Percentiles rank a stretch among this genome's conserved stretches.
Evolutionary conservation across 2,113 vertebrate genomes (phyloP).

Genomic region (Odontophorus gujanensis): DNA sequence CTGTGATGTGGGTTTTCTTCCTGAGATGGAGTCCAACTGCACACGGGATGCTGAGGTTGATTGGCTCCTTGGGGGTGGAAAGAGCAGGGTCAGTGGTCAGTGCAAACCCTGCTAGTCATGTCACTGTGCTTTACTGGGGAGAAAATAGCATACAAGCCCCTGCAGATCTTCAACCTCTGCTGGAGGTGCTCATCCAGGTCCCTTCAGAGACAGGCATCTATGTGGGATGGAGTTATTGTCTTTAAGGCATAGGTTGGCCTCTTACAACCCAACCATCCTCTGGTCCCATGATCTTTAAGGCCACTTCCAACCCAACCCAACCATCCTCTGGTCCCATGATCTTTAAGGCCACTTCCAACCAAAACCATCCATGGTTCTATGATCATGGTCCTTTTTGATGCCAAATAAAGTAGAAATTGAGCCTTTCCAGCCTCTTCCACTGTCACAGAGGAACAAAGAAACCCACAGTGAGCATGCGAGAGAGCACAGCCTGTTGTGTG

Average conservation of each 20-base stretch:
- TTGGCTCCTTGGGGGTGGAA: background rate
- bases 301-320: too few species aligned
- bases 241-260: background rate
- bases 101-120: background rate
- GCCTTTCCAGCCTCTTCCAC: background rate
- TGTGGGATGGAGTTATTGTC: background rate
- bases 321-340: too few species aligned
- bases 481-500: background rate
- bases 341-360: too few species aligned
- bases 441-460: background rate
- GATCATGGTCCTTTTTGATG: background rate
- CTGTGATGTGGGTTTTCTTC: background rate
- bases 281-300: too few species aligned
- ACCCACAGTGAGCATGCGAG: rapidly evolving
- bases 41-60: background rate
- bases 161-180: background rate
- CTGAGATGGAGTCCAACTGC: background rate
- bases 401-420: background rate
- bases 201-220: background rate
- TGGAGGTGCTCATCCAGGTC: background rate
- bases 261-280: too few species aligned
- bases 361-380: too few species aligned
- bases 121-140: rapidly evolving
- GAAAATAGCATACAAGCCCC: background rate
- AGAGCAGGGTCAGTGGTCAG: background rate